These are phyloP conservation scores for Scaptomyza reducta DNA, from an alignment of 2,888 invertebrate genomes.

Conservation along the genomic window DNA sequence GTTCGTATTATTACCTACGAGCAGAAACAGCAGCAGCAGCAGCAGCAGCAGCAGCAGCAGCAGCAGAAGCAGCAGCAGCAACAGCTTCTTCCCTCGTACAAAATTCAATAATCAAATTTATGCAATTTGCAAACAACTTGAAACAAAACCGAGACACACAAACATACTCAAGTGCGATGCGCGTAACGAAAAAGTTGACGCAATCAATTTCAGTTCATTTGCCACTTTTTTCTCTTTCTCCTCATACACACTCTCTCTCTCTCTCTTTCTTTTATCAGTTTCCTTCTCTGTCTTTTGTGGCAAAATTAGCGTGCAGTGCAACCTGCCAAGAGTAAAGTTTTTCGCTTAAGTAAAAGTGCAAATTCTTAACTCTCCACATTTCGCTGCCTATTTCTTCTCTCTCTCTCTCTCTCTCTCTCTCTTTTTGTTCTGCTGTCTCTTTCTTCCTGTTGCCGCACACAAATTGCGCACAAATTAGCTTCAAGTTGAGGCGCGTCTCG, in stretches of 20 bases:
- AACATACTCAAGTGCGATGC: conserved; percentile 3
- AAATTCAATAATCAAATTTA: conserved; percentile 67
- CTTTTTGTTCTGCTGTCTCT: conserved; percentile 3
- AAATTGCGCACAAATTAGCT: conserved; percentile 75
- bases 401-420: neutral
- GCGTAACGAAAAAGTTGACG: conserved; percentile 65
- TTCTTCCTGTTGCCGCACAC: conserved; percentile 41
- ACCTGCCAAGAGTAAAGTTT: conserved; percentile 72
- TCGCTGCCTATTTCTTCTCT: neutral
- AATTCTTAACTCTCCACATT: conserved; percentile 57
- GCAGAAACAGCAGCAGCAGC: neutral
- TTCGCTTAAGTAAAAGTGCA: conserved; percentile 74
- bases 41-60: neutral
- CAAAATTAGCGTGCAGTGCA: conserved; percentile 68
- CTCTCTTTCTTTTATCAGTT: neutral
- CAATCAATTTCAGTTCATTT: conserved; percentile 68
- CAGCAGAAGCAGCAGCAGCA: neutral
- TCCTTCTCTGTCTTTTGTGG: conserved; percentile 25
- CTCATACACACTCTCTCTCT: neutral
- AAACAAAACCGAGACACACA: conserved; percentile 57
- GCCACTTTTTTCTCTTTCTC: conserved; percentile 7
- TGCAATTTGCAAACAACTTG: conserved; percentile 67
- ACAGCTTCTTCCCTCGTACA: conserved; percentile 5
- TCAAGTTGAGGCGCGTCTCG: conserved; percentile 69
- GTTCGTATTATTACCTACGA: conserved; percentile 12